Base-by-base conservation (phyloP, 2,113 vertebrate species). In the Gallinago jamesoni region DNA sequence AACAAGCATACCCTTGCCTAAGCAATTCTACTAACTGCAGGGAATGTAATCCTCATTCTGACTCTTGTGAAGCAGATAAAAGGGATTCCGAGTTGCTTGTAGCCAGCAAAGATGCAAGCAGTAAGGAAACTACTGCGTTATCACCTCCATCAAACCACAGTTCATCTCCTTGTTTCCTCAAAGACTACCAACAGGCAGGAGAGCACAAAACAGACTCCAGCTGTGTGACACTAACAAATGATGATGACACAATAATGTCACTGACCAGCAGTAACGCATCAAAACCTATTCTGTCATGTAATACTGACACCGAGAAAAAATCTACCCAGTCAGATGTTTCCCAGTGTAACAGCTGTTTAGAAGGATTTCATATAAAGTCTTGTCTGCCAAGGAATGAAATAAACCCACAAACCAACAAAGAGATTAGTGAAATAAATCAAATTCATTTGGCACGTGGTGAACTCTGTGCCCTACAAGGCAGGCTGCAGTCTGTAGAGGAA, bases 401-500 rank as follows among this genome's bases (percentile, higher is more conserved):
- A 75, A 93, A 94, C 68, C 59, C 90, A 23, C 96, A 95, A 64
- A 89, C 48, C 72, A 87, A 82, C 91, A 89, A 94, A 91, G 96
- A 97, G 87, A 94, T 90, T 74, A 96, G 96, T 1, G 87, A 95
- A 70, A 93, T 97, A 64, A 97, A 96, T 95, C 98, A 97, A 88
- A 95, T 97, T 41, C 97, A 98, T 73, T 96, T 97, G 90, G 97
- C 97, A 43, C 96, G 75, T 35, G 96, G 97, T 0, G 98, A 98
- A 60, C 95, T 98, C 72, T 97, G 96, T n/a, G 98, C 98, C 80
- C 98, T 99, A 62, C 98, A 99, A 93, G 98, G 98, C 81, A 98
- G 98, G 94, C 98, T 99, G 64, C 99, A 99, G 84, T 98, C 98
- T 12, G 99, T 99, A 87, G 99, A 99, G 94, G 99, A 99, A 96